Evolutionary conservation across 2,113 vertebrate species (phyloP).

Genomic region (Oryzias javanicus): DNA sequence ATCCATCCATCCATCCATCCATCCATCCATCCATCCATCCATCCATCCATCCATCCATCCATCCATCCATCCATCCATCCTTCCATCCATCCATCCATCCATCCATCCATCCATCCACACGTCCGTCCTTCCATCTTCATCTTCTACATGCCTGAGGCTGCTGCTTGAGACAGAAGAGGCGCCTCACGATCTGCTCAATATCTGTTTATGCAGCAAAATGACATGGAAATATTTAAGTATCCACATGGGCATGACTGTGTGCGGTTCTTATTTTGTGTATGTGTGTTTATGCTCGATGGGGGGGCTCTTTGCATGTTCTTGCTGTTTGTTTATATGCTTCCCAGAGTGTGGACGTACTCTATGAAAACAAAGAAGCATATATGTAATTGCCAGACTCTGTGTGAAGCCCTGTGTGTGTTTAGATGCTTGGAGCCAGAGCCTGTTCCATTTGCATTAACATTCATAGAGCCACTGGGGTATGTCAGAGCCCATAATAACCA

Average conservation of each 20-base stretch:
- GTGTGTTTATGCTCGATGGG: constrained; percentile 1
- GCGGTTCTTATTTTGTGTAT: not conserved
- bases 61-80: constrained; percentile 5
- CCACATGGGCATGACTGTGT: constrained; percentile 20
- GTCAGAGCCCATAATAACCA: constrained; percentile 75
- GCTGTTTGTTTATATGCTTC: not conserved
- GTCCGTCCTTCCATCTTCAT: constrained; percentile 16
- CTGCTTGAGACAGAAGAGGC: constrained; percentile 25
- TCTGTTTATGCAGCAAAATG: constrained; percentile 36
- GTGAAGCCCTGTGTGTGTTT: not conserved
- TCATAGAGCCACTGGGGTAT: constrained; percentile 76
- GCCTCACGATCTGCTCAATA: constrained; percentile 64
- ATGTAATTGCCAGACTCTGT: not conserved
- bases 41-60: constrained; percentile 1
- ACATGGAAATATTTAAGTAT: constrained; percentile 13
- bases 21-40: constrained; percentile 5
- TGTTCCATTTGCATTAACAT: constrained; percentile 77
- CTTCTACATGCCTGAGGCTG: constrained; percentile 26
- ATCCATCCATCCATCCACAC: constrained; percentile 1
- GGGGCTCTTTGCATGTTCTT: constrained; percentile 2
- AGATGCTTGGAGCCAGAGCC: constrained; percentile 42
- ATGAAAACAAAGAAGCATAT: constrained; percentile 3
- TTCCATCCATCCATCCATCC: constrained; percentile 9
- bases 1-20: constrained; percentile 1
- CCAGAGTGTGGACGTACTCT: not conserved